Conservation (phyloP, 2,888 invertebrate species). For the Lepidochrysops patricia region DNA sequence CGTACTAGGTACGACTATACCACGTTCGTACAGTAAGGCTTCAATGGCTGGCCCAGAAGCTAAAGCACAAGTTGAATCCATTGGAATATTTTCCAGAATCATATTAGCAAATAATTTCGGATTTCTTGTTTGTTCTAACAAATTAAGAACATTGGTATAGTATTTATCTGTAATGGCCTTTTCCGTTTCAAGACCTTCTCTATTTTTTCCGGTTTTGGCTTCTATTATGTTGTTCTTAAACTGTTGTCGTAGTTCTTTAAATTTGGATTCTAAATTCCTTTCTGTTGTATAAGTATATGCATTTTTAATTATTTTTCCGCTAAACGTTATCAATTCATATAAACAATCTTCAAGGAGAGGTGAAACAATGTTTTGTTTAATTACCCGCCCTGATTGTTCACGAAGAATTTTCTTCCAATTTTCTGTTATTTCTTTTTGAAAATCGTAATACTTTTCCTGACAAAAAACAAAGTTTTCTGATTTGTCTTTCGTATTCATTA, state of each 20-base stretch:
- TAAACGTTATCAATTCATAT: not conserved
- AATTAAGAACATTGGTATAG: constrained; percentile 7
- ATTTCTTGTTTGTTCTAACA: constrained; percentile 6
- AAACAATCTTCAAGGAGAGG: constrained; percentile 7
- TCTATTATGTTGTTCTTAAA: constrained; percentile 1
- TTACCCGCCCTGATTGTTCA: constrained; percentile 10
- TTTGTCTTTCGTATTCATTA: not conserved
- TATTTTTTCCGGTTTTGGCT: not conserved
- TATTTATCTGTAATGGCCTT: constrained; percentile 4
- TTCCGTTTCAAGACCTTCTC: not conserved
- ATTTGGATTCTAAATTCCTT: not conserved
- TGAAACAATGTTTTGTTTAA: constrained; percentile 5
- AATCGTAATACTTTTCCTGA: constrained; percentile 5
- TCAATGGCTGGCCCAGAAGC: constrained; percentile 1
- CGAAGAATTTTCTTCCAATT: constrained; percentile 9
- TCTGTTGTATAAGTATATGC: constrained; percentile 4
- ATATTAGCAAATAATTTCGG: constrained; percentile 12
- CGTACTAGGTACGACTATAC: constrained; percentile 1
- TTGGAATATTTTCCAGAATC: constrained; percentile 11
- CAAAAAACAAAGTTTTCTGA: not conserved
- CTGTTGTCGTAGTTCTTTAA: constrained; percentile 1
- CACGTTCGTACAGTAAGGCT: not conserved
- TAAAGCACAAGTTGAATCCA: constrained; percentile 13
- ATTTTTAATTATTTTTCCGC: constrained; percentile 11
- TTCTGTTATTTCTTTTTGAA: constrained; percentile 10